A percentile compares a stretch with the other conserved stretches of the same genome.
phyloP scores from a whole-genome alignment of 2,888 invertebrate genomes.

The Melinopterus prodromus region DNA sequence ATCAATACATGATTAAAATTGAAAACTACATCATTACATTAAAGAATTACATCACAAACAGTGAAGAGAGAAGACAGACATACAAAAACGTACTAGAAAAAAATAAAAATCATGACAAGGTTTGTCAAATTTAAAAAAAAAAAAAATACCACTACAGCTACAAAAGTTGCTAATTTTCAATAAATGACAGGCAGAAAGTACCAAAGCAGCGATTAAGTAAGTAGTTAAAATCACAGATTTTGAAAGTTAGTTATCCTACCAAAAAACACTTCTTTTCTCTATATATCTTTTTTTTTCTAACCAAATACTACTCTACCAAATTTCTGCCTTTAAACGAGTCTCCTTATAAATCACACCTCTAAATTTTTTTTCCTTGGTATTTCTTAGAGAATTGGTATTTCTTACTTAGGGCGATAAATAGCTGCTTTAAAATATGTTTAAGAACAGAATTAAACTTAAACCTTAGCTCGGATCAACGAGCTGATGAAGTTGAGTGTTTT shows the following conservation, averaged over 20 bases:
- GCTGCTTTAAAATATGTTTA: background rate
- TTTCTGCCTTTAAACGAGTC: conserved; percentile 4
- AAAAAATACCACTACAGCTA: background rate
- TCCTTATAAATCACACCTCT: conserved; percentile 12
- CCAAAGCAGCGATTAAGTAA: background rate
- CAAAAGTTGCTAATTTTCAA: background rate
- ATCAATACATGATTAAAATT: background rate
- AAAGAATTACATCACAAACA: background rate
- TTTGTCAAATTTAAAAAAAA: background rate
- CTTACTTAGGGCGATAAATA: background rate
- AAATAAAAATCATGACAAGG: background rate
- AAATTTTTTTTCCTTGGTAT: conserved; percentile 28
- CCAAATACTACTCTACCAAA: conserved; percentile 11
- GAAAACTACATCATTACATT: background rate
- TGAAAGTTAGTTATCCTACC: conserved; percentile 27
- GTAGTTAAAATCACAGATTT: conserved; percentile 33
- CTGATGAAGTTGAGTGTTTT: conserved; percentile 54
- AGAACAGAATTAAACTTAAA: conserved; percentile 37
- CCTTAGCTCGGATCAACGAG: conserved; percentile 54
- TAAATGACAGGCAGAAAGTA: background rate
- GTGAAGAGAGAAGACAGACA: background rate
- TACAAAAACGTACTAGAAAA: conserved; percentile 15
- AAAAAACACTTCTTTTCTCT: background rate
- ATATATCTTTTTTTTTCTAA: conserved; percentile 12
- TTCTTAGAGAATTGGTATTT: background rate